These are phyloP conservation scores for Melanotus villosus DNA, from an alignment of 2,888 invertebrate genomes.

Conservation along the genomic window DNA sequence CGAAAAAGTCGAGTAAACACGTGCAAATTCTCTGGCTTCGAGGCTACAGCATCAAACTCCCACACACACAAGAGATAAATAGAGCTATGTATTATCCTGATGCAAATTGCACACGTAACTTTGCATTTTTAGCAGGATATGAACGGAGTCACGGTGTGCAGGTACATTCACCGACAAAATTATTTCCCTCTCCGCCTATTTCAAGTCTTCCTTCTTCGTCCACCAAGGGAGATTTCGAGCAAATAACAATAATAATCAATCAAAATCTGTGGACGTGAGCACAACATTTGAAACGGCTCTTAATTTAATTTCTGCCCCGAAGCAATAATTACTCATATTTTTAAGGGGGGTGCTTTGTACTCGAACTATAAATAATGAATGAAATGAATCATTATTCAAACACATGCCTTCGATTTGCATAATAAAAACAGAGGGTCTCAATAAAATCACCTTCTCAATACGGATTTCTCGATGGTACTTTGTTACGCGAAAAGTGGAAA, in stretches of 20 bases:
- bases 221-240: not conserved
- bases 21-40: constrained; percentile 31
- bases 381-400: constrained; percentile 52
- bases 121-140: constrained; percentile 23
- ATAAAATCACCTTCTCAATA: constrained; percentile 23
- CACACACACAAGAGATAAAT: constrained; percentile 38
- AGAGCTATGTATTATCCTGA: constrained; percentile 40
- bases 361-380: constrained; percentile 43
- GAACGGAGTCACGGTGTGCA: constrained; percentile 18
- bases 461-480: constrained; percentile 18
- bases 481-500: constrained; percentile 23
- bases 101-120: constrained; percentile 41
- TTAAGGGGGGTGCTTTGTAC: constrained; percentile 26
- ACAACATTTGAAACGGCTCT: constrained; percentile 18
- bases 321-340: constrained; percentile 45
- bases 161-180: constrained; percentile 14
- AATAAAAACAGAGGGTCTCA: constrained; percentile 34
- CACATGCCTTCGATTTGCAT: constrained; percentile 49
- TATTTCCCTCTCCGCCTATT: not conserved
- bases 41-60: constrained; percentile 36
- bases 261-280: constrained; percentile 23
- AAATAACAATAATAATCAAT: constrained; percentile 22
- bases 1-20: constrained; percentile 37
- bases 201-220: not conserved
- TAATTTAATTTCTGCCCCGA: constrained; percentile 41